Percentiles rank a stretch among this genome's conserved stretches.
These are phyloP conservation scores for Drosophila parabipectinata DNA, from an alignment of 1,140 invertebrate species.

Conservation along the genomic window DNA sequence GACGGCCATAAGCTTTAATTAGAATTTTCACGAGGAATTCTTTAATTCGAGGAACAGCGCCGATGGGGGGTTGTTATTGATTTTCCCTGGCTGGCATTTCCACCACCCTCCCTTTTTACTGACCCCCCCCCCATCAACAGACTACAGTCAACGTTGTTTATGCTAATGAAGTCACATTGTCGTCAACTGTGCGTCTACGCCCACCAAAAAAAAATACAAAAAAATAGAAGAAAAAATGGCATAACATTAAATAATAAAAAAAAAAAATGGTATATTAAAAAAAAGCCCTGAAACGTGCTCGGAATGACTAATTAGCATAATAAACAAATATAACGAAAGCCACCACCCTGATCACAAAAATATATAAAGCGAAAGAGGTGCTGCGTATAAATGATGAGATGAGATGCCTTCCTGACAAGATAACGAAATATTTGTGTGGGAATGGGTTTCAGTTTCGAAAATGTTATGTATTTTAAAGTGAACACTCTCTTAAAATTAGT, in stretches of 20 bases:
- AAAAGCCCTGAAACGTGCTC: slow-evolving; percentile 51
- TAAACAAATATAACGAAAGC: slow-evolving; percentile 49
- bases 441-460: not conserved
- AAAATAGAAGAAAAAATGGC: slow-evolving; percentile 44
- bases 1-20: slow-evolving; percentile 34
- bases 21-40: slow-evolving; percentile 23
- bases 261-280: slow-evolving; percentile 45
- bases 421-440: slow-evolving; percentile 9
- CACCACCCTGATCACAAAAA: slow-evolving; percentile 12
- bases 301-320: slow-evolving; percentile 63
- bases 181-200: slow-evolving; percentile 37
- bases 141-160: slow-evolving; percentile 42
- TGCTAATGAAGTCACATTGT: slow-evolving; percentile 74
- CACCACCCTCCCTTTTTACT: not conserved
- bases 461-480: slow-evolving; percentile 3
- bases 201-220: slow-evolving; percentile 23
- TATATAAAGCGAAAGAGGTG: slow-evolving; percentile 16
- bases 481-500: slow-evolving; percentile 2
- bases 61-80: slow-evolving; percentile 37
- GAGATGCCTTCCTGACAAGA: not conserved
- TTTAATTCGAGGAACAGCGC: slow-evolving; percentile 24
- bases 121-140: too few species aligned
- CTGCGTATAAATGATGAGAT: slow-evolving; percentile 37
- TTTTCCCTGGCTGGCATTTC: slow-evolving; percentile 26
- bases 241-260: slow-evolving; percentile 48